Percentiles rank a stretch among this genome's conserved stretches.
Evolutionary conservation across 2,888 invertebrate species (phyloP).

Genomic region (Microctonus aethiopoides): DNA sequence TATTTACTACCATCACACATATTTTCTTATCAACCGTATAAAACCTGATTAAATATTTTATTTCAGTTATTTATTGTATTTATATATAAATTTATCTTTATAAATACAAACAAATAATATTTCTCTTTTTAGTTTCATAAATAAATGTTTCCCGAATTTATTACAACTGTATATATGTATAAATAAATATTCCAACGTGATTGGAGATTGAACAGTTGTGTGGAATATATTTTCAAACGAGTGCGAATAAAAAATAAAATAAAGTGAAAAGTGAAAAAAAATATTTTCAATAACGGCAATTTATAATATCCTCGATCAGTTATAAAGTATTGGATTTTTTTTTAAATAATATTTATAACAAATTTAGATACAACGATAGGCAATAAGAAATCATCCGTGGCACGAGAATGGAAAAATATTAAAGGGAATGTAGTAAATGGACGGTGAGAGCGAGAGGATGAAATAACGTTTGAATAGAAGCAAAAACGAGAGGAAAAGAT

Average conservation of each 20-base stretch:
- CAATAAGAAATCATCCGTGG: slow-evolving; percentile 8
- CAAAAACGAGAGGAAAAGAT: slow-evolving; percentile 14
- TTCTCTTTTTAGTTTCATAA: too few species aligned
- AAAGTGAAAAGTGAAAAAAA: neutral
- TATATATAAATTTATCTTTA: neutral
- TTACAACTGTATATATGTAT: too few species aligned
- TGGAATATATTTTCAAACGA: neutral
- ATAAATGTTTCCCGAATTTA: too few species aligned
- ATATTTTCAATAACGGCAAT: slow-evolving; percentile 30
- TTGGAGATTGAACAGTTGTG: neutral
- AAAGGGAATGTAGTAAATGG: slow-evolving; percentile 16
- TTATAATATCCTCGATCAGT: slow-evolving; percentile 24
- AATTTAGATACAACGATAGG: neutral
- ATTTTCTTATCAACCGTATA: neutral
- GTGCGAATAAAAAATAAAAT: neutral
- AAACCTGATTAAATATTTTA: too few species aligned
- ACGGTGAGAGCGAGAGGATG: slow-evolving; percentile 11
- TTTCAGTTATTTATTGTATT: too few species aligned
- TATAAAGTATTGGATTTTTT: slow-evolving; percentile 11
- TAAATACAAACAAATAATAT: too few species aligned
- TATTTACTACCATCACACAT: neutral
- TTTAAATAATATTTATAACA: neutral
- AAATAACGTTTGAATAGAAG: too few species aligned
- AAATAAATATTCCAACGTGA: neutral
- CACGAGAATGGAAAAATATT: slow-evolving; percentile 7